Evolutionary conservation across 1,140 invertebrate genomes (phyloP).

Genomic region (Lerema accius): DNA sequence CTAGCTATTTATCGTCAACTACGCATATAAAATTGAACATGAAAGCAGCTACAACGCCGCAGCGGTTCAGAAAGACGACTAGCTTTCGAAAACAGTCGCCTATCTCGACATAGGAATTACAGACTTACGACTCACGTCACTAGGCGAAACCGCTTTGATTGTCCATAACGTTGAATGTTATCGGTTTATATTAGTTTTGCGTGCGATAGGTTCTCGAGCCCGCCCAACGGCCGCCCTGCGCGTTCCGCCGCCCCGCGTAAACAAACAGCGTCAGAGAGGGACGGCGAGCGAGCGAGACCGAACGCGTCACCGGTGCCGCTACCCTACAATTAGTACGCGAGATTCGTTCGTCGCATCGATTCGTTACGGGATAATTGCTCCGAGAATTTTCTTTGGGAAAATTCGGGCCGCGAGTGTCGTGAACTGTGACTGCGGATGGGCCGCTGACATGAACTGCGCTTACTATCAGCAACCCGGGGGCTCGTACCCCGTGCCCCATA

Average conservation of each 20-base stretch:
- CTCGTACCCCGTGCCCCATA: slow-evolving; percentile 66
- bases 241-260: slow-evolving; percentile 66
- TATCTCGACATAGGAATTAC: slow-evolving; percentile 8
- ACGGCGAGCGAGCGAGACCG: slow-evolving; percentile 50
- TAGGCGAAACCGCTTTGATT: slow-evolving; percentile 42
- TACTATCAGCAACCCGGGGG: slow-evolving; percentile 76
- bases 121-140: slow-evolving; percentile 11
- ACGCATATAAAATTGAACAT: too few relatives aligned
- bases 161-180: slow-evolving; percentile 45
- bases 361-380: slow-evolving; percentile 77
- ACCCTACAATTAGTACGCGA: slow-evolving; percentile 81
- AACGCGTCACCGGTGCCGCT: slow-evolving; percentile 49
- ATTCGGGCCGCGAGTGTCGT: slow-evolving; percentile 58
- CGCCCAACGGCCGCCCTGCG: slow-evolving; percentile 57
- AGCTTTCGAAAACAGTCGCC: too few relatives aligned
- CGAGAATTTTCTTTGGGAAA: slow-evolving; percentile 61
- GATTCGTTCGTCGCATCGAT: slow-evolving; percentile 77
- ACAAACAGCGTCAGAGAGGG: slow-evolving; percentile 59
- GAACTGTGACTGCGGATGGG: slow-evolving; percentile 54
- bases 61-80: too few relatives aligned
- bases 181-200: slow-evolving; percentile 59
- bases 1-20: too few relatives aligned
- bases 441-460: slow-evolving; percentile 72
- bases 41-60: too few relatives aligned
- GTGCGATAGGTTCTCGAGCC: slow-evolving; percentile 62